Conservation (phyloP, 2,113 vertebrate genomes). For the Psilopsiagon aymara region DNA sequence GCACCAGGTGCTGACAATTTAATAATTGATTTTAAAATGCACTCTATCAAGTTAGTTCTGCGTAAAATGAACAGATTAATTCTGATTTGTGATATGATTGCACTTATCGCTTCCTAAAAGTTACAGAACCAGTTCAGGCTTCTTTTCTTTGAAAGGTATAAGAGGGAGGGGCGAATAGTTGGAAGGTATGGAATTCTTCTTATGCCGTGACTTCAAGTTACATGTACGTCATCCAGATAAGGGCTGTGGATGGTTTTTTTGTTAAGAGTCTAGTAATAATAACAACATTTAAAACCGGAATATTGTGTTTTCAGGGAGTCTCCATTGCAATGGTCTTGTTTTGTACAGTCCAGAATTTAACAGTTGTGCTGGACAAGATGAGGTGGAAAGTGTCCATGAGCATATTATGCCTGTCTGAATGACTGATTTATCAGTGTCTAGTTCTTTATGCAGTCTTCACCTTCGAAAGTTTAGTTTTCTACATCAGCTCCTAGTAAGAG, state of each 20-base stretch:
- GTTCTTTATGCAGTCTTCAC: neutral
- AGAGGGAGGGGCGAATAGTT: neutral
- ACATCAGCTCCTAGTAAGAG: neutral
- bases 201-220: neutral
- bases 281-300: neutral
- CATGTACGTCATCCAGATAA: neutral
- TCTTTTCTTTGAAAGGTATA: neutral
- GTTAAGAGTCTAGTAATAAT: neutral
- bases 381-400: neutral
- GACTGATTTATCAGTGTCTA: neutral
- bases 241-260: neutral
- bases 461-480: conserved; percentile 27
- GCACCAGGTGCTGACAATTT: neutral
- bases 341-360: neutral
- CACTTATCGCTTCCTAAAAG: neutral
- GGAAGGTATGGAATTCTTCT: neutral
- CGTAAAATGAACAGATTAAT: neutral
- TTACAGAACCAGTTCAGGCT: conserved; percentile 15
- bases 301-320: neutral
- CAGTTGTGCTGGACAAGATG: neutral
- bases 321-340: neutral
- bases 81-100: neutral
- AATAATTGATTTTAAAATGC: neutral
- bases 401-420: neutral
- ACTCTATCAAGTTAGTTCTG: neutral